Percentiles rank a stretch among this genome's conserved stretches.
Conservation (phyloP, 2,113 vertebrate species). For the Bos indicus region DNA sequence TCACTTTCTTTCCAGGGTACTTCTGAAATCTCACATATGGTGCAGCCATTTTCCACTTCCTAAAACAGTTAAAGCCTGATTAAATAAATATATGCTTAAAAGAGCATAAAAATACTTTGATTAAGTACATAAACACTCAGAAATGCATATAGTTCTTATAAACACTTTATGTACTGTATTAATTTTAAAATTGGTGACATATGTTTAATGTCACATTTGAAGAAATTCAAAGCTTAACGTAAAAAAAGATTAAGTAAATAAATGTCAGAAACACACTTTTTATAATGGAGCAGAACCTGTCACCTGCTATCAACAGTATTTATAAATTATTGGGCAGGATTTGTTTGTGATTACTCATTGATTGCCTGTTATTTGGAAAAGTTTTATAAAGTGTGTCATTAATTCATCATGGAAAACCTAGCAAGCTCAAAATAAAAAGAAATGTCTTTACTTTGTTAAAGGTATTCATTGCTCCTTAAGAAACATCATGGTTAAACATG, state of each 20-base stretch:
- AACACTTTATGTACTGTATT: conserved; percentile 11
- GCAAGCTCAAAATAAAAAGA: not conserved
- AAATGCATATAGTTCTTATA: conserved; percentile 39
- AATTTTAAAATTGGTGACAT: conserved; percentile 42
- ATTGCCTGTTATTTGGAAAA: not conserved
- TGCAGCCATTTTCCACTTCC: conserved; percentile 21
- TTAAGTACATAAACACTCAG: conserved; percentile 39
- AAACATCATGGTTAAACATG: not conserved
- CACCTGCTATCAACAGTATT: not conserved
- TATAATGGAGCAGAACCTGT: not conserved
- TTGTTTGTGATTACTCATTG: not conserved
- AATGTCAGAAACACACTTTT: conserved; percentile 2
- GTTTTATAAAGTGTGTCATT: not conserved
- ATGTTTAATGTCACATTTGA: conserved; percentile 50
- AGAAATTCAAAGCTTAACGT: conserved; percentile 29
- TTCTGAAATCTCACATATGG: conserved; percentile 23
- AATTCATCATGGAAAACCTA: not conserved
- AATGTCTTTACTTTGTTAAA: not conserved
- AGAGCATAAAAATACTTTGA: conserved; percentile 52
- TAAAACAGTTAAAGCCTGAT: conserved; percentile 46
- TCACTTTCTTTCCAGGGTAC: not conserved
- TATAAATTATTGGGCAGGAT: not conserved
- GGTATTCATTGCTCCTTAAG: not conserved
- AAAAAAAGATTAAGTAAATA: conserved; percentile 41
- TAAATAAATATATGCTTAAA: conserved; percentile 56